A percentile compares a stretch with the other conserved stretches of the same genome.
Conservation (phyloP, 1,140 invertebrate species). For the Drosophila bifasciata region DNA sequence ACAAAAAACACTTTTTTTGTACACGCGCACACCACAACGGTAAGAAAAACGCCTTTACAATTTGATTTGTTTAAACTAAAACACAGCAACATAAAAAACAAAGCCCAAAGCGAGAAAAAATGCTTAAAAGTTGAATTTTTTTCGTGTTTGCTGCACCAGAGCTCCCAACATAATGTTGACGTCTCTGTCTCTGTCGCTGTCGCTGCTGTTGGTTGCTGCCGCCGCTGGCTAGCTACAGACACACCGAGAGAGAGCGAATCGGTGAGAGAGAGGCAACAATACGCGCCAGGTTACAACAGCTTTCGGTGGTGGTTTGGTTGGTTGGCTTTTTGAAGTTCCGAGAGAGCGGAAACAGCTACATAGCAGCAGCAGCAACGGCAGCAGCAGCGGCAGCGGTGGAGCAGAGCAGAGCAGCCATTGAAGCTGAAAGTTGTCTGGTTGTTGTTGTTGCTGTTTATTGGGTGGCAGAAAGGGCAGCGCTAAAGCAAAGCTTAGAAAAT, state of each 20-base stretch:
- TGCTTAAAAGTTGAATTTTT: conserved; percentile 45
- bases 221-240: conserved; percentile 28
- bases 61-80: conserved; percentile 15
- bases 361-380: background rate
- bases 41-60: conserved; percentile 5
- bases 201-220: conserved; percentile 42
- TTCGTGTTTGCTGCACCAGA: conserved; percentile 81
- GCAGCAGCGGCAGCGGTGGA: conserved; percentile 1
- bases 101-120: conserved; percentile 61
- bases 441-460: conserved; percentile 25
- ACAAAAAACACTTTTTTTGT: conserved; percentile 5
- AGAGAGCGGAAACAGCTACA: conserved; percentile 11
- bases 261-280: conserved; percentile 24
- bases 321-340: conserved; percentile 62
- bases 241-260: conserved; percentile 17
- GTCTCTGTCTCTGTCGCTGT: conserved; percentile 57
- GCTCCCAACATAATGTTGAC: conserved; percentile 75
- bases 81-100: conserved; percentile 56
- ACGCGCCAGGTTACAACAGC: conserved; percentile 56
- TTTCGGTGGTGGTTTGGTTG: conserved; percentile 62
- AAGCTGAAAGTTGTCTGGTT: conserved; percentile 48
- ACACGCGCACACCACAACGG: background rate
- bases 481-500: conserved; percentile 52
- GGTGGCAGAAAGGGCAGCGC: conserved; percentile 43
- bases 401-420: conserved; percentile 3